Evolutionary conservation across 2,888 invertebrate species (phyloP), one percentile per base, ranked within the genome.

Genomic region (Pristionchus entomophagus): DNA sequence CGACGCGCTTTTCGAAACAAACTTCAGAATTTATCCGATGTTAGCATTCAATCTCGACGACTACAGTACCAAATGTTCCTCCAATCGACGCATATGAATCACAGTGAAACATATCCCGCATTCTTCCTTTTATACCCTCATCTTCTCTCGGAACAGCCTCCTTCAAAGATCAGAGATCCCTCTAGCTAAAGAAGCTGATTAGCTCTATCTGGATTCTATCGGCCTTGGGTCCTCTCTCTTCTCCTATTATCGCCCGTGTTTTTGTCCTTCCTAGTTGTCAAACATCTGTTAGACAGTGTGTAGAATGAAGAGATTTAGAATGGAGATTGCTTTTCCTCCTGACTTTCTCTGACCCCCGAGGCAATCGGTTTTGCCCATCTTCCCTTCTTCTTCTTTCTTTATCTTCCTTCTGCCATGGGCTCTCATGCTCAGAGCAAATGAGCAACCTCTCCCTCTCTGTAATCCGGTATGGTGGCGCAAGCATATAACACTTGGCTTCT

Each of bases 321-420:
- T n/a, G n/a, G n/a, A n/a, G 51, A 59, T 65, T 6, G 3, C 65
- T 6, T 1, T 19, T 26, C 45, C 12, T n/a, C 26, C 38, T 41
- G 19, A 38, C 26, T 5, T 45, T 32, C 17, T 19, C 35, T 73
- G 73, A 73, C 73, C 73, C 73, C 41, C 19, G 22, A 14, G 73
- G 41, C 73, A 73, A 73, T 73, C 73, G 41, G 45, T 73, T 73
- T 73, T 73, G 73, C 73, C 73, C 41, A 73, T 73, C 73, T 73
- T 26, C 26, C 35, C 1, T 35, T 35, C 6, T 65, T 35, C 14
- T 73, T 6, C 19, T 45, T 22, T 38, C 41, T 41, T n/a, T 38
- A 38, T 69, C 73, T 45, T 41, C 73, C 41, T 73, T 73, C 73
- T 73, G 73, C 41, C 41, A 38, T 41, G 45, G 32, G 73, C 73